Evolutionary conservation across 2,888 invertebrate genomes (phyloP).

Genomic region (Synergus laeviventris): DNA sequence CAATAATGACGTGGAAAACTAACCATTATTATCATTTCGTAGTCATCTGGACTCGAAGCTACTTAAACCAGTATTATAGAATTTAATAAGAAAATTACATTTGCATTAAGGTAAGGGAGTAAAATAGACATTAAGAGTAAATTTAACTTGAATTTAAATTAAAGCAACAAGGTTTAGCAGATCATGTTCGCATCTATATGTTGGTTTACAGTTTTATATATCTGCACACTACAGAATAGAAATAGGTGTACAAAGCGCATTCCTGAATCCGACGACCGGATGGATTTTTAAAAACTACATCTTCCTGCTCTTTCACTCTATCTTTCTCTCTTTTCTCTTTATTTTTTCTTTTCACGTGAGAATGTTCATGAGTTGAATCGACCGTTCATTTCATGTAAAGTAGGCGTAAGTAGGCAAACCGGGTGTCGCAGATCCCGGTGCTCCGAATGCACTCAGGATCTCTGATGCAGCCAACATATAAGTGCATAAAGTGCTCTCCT

Average conservation of each 20-base stretch:
- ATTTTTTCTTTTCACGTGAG: conserved; percentile 48
- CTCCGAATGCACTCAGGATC: conserved; percentile 44
- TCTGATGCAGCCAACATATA: conserved; percentile 50
- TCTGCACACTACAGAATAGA: conserved; percentile 14
- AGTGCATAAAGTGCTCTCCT: conserved; percentile 50
- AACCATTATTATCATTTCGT: not conserved
- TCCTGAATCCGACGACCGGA: conserved; percentile 56
- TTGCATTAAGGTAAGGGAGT: conserved; percentile 39
- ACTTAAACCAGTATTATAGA: not conserved
- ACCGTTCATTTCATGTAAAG: conserved; percentile 65
- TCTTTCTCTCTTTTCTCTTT: conserved; percentile 42
- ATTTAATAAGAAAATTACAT: conserved; percentile 4
- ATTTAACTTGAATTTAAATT: conserved; percentile 17
- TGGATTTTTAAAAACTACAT: conserved; percentile 52
- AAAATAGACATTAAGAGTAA: conserved; percentile 51
- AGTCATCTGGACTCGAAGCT: not conserved
- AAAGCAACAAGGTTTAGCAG: conserved; percentile 25
- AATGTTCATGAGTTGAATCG: conserved; percentile 62
- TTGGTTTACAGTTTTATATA: not conserved
- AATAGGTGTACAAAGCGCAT: conserved; percentile 54
- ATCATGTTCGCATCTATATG: conserved; percentile 15
- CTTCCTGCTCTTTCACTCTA: conserved; percentile 37
- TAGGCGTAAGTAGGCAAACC: conserved; percentile 73
- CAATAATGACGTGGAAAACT: no score
- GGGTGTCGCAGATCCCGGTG: conserved; percentile 62